phyloP scores from a whole-genome alignment of 2,797 vertebrate genomes.

The Lithobates pipiens region DNA sequence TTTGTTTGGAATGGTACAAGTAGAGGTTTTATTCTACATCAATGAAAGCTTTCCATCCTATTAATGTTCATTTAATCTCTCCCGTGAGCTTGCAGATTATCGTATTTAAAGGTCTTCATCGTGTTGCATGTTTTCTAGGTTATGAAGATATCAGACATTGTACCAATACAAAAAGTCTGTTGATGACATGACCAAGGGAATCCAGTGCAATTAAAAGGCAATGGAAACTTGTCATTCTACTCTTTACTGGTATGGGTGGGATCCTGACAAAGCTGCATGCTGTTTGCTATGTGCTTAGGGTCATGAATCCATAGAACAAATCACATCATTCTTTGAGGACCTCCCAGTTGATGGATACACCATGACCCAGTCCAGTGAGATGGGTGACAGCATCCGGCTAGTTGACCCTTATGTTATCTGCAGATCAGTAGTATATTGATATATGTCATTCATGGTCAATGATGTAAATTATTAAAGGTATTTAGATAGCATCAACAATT shows the following conservation, averaged over 20 bases:
- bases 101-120: conserved; percentile 36
- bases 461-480: too few relatives aligned
- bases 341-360: too few relatives aligned
- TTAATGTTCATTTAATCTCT: conserved; percentile 47
- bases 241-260: background rate
- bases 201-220: conserved; percentile 39
- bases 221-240: conserved; percentile 14
- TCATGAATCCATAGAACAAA: too few relatives aligned
- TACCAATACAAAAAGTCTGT: conserved; percentile 3
- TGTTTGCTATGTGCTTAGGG: too few relatives aligned
- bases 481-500: too few relatives aligned
- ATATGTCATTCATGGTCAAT: too few relatives aligned
- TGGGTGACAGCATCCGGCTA: too few relatives aligned
- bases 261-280: too few relatives aligned
- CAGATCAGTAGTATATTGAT: too few relatives aligned
- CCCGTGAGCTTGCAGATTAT: conserved; percentile 42
- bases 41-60: conserved; percentile 34
- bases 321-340: too few relatives aligned
- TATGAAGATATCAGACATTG: conserved; percentile 45
- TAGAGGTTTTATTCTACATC: conserved; percentile 39
- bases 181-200: conserved; percentile 26
- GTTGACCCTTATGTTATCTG: too few relatives aligned
- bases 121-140: conserved; percentile 34
- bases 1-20: conserved; percentile 10
- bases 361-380: too few relatives aligned